phyloP scores from a whole-genome alignment of 2,797 vertebrate species.

The Anableps anableps region DNA sequence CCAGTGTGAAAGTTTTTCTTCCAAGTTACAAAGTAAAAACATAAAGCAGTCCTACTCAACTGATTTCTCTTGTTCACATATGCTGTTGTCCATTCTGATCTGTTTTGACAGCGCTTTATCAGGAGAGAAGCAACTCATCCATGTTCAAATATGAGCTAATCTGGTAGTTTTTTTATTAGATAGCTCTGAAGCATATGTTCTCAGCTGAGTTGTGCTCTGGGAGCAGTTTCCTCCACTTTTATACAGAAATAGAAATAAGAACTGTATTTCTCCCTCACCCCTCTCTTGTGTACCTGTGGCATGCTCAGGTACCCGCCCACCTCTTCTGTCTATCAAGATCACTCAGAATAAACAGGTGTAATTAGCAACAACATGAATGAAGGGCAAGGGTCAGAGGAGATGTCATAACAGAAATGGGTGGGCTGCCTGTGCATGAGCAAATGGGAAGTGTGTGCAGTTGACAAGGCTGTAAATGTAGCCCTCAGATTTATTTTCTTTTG shows the following conservation, averaged over 20 bases:
- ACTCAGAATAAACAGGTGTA: constrained; percentile 70
- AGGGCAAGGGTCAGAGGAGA: constrained; percentile 70
- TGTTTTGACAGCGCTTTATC: constrained; percentile 68
- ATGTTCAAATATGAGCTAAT: constrained; percentile 70
- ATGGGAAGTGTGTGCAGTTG: constrained; percentile 38
- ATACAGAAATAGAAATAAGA: constrained; percentile 47
- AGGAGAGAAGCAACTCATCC: constrained; percentile 56
- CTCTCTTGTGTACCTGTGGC: constrained; percentile 48
- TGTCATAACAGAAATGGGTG: constrained; percentile 72
- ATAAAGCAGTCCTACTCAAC: constrained; percentile 6
- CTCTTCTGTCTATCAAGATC: constrained; percentile 56
- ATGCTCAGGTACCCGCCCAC: constrained; percentile 22
- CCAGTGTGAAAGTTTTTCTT: constrained; percentile 56
- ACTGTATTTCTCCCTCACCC: constrained; percentile 4
- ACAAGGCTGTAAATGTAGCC: constrained; percentile 47
- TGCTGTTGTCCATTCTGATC: constrained; percentile 46
- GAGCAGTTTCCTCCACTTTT: constrained; percentile 35
- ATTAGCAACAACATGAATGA: constrained; percentile 65
- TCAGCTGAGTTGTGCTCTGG: constrained; percentile 35
- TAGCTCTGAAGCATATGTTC: constrained; percentile 49
- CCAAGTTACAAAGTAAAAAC: constrained; percentile 54
- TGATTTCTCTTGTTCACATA: constrained; percentile 52
- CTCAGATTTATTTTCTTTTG: constrained; percentile 38
- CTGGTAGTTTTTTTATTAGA: constrained; percentile 59
- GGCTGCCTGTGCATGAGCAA: constrained; percentile 41